These are phyloP conservation scores for Discoglossus pictus DNA, from an alignment of 2,797 vertebrate species.

Conservation along the genomic window DNA sequence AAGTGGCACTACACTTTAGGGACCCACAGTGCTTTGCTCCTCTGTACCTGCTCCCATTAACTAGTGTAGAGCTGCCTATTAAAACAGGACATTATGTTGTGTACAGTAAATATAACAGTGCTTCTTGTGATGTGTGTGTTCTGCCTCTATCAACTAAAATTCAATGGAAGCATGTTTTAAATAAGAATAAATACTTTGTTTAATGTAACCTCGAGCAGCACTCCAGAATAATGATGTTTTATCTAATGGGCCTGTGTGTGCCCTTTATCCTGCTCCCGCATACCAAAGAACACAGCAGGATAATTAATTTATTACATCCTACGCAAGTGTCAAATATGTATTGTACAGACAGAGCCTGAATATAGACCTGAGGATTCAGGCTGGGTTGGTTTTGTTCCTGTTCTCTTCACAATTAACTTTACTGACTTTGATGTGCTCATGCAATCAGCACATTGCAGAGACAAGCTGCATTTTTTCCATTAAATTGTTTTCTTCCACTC, in stretches of 20 bases:
- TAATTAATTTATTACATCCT: slow-evolving; percentile 49
- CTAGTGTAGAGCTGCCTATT: too few relatives aligned
- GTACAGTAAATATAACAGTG: too few relatives aligned
- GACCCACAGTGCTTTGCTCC: too few relatives aligned
- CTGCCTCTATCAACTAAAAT: too few relatives aligned
- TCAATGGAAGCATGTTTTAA: slow-evolving; percentile 3
- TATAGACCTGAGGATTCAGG: slow-evolving; percentile 30
- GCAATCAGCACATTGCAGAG: slow-evolving; percentile 36
- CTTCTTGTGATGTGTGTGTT: too few relatives aligned
- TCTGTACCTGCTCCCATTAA: too few relatives aligned
- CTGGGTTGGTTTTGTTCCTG: slow-evolving; percentile 24
- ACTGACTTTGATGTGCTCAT: slow-evolving; percentile 45
- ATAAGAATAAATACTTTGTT: slow-evolving; percentile 30
- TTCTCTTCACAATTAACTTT: slow-evolving; percentile 35
- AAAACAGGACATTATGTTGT: too few relatives aligned
- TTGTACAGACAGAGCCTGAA: slow-evolving; percentile 28
- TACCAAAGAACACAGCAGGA: slow-evolving; percentile 39
- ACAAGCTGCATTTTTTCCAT: slow-evolving; percentile 38
- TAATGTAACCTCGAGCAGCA: slow-evolving; percentile 21
- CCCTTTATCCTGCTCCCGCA: slow-evolving; percentile 27
- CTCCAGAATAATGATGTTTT: slow-evolving; percentile 33
- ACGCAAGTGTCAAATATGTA: slow-evolving; percentile 44
- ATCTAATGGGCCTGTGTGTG: slow-evolving; percentile 35
- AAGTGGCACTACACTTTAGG: too few relatives aligned
- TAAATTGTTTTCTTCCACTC: slow-evolving; percentile 43